Evolutionary conservation across 1,140 invertebrate species (phyloP).

Genomic region (Arion vulgaris): DNA sequence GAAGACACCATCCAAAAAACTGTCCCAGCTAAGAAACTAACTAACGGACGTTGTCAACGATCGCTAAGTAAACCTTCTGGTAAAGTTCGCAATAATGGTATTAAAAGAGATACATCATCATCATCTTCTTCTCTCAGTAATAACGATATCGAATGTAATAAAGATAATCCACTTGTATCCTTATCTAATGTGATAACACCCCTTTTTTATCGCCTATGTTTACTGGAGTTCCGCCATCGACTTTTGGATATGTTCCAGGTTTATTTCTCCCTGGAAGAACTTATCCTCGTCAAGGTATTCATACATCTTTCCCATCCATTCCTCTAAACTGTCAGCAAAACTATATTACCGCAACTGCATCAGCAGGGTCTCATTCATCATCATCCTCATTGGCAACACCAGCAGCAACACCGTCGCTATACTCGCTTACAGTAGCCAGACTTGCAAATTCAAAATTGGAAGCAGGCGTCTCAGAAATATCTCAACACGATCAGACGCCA

Average conservation of each 20-base stretch:
- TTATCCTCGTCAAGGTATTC: constrained; percentile 10
- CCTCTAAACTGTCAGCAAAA: constrained; percentile 38
- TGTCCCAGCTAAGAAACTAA: background rate
- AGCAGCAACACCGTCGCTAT: background rate
- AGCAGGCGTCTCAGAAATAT: background rate
- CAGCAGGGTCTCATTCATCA: background rate
- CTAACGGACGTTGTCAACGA: background rate
- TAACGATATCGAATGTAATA: constrained; percentile 42
- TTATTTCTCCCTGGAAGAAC: constrained; percentile 34
- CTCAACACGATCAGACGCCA: background rate
- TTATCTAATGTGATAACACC: constrained; percentile 62
- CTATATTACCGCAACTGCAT: constrained; percentile 28
- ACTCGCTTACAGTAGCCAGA: background rate
- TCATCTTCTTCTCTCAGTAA: constrained; percentile 38
- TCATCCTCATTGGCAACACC: background rate
- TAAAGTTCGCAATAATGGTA: background rate
- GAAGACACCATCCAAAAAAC: background rate
- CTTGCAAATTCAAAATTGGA: background rate
- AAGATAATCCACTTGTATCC: constrained; percentile 18
- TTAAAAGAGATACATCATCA: constrained; percentile 9
- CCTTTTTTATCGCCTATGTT: constrained; percentile 64
- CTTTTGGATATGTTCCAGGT: constrained; percentile 36
- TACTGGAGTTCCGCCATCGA: constrained; percentile 28
- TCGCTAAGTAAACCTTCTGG: background rate
- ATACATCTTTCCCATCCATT: constrained; percentile 37